These are phyloP conservation scores for Dermochelys coriacea DNA, from an alignment of 2,797 vertebrate genomes.

Conservation along the genomic window DNA sequence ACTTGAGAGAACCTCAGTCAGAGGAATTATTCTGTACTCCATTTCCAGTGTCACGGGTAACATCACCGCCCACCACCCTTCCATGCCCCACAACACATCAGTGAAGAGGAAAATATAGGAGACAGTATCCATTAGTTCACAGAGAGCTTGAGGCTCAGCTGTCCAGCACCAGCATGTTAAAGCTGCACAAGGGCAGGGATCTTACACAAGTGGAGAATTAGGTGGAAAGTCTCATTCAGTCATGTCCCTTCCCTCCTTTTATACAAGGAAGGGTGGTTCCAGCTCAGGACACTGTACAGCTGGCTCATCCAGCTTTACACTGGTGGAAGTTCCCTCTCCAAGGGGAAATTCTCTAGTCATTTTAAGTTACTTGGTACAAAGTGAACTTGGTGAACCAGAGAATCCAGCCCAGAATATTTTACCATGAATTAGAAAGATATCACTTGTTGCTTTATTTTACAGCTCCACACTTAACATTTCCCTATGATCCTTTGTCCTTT, in stretches of 20 bases:
- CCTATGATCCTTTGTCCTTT: conserved; percentile 38
- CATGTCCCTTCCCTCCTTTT: not conserved
- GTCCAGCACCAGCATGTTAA: not conserved
- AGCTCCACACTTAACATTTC: conserved; percentile 48
- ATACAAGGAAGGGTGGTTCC: not conserved
- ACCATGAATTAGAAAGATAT: conserved; percentile 54
- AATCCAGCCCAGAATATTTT: not conserved
- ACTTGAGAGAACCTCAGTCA: not conserved
- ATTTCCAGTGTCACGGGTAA: not conserved
- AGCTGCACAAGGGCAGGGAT: not conserved
- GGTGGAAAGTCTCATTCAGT: not conserved
- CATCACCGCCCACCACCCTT: not conserved
- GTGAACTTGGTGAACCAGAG: conserved; percentile 51
- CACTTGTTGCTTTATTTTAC: conserved; percentile 64
- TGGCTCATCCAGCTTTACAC: conserved; percentile 10
- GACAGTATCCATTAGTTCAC: not conserved
- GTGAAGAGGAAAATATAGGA: not conserved
- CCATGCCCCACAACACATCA: not conserved
- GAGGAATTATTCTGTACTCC: not conserved
- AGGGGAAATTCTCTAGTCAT: conserved; percentile 41
- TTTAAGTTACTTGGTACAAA: conserved; percentile 1
- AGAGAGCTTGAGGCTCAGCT: not conserved
- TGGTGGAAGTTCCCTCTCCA: conserved; percentile 40
- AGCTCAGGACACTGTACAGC: conserved; percentile 52
- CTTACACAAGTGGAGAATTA: not conserved